phyloP scores from a whole-genome alignment of 2,888 invertebrate genomes.

The Ypsolopha scabrella region DNA sequence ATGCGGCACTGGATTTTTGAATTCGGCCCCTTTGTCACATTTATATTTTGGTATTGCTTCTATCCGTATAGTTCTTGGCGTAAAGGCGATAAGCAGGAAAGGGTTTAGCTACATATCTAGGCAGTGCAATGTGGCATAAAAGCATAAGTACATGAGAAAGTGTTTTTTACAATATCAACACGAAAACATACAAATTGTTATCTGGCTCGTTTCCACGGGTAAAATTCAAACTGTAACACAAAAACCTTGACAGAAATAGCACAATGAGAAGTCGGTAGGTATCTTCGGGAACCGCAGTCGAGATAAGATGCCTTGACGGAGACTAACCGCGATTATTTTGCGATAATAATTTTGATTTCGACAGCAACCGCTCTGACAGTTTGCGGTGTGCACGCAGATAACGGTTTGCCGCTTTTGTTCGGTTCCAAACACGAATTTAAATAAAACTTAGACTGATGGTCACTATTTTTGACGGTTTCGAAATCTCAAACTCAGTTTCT shows the following conservation, averaged over 20 bases:
- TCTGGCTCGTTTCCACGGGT: constrained; percentile 2
- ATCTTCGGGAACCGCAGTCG: constrained; percentile 8
- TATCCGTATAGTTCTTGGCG: no score
- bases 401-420: neutral
- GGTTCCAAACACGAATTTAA: no score
- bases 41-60: no score
- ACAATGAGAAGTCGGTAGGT: constrained; percentile 4
- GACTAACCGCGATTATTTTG: constrained; percentile 8
- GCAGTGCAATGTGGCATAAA: no score
- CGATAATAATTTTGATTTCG: constrained; percentile 2
- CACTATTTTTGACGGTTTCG: no score
- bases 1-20: no score
- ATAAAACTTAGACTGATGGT: no score
- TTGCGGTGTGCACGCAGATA: constrained; percentile 1
- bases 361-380: neutral
- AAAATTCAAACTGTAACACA: neutral
- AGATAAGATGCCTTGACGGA: constrained; percentile 9
- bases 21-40: no score
- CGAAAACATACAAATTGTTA: neutral
- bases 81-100: no score
- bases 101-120: no score
- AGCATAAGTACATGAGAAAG: no score
- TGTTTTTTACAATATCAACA: neutral
- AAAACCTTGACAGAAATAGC: constrained; percentile 7
- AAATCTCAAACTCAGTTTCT: no score